Evolutionary conservation across 2,797 vertebrate species (phyloP), one percentile per base, ranked within the genome.

Genomic region (Borostomias antarcticus): DNA sequence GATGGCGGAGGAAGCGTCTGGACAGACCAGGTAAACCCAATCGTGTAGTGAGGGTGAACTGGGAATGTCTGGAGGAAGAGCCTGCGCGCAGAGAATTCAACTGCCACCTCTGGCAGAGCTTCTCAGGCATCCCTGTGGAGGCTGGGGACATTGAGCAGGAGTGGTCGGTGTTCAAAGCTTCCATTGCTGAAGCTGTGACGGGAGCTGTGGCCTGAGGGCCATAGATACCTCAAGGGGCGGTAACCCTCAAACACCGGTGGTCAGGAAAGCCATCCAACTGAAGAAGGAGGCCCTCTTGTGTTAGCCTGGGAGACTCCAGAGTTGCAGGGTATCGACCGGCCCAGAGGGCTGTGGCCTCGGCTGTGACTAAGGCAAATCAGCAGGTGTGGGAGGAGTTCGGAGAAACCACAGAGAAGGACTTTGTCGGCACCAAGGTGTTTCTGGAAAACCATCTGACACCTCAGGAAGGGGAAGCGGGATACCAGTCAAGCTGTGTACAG

Each of bases 401-500:
- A 1, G 66, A 62, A 33, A n/a, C 66, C n/a, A 62, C 53, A 47
- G 66, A 54, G 29, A 68, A 30, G 26, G 47, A 60, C 48, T 29
- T 53, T 37, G 58, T 30, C 7, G 26, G 54, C 64, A 17, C 25
- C 53, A 30, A 30, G 28, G 53, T 47, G 28, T 28, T 66, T 59
- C 54, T 33, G 19, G 54, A 23, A 47, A 62, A 62, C 48, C 25
- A 33, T n/a, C n/a, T n/a, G n/a, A n/a, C 29, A 35, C 0, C 29
- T 59, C 54, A 37, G 45, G 30, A 60, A 32, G n/a, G 47, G 45
- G 47, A 53, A 61, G 47, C 43, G 37, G 33, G 15, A n/a, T 17
- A 28, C 21, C 4, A 33, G 15, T 23, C 57, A 30, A 11, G 23
- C 47, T 51, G 32, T 28, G 17, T 43, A 35, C 19, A 37, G 7